These are phyloP conservation scores for Rhynchophorus ferrugineus DNA, from an alignment of 1,140 invertebrate species.

Conservation along the genomic window DNA sequence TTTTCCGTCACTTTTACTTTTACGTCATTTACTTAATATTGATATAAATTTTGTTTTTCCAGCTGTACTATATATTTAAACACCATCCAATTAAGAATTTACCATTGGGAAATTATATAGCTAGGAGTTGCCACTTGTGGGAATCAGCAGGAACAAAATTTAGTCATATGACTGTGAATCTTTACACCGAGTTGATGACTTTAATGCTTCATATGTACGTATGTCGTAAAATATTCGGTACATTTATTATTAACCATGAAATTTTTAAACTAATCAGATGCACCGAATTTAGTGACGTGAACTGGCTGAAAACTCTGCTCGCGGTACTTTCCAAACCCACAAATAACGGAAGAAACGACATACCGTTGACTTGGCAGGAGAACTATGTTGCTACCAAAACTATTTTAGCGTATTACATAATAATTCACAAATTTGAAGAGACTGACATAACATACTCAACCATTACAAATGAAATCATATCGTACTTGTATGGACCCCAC, in stretches of 20 bases:
- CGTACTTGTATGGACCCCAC: slow-evolving; percentile 18
- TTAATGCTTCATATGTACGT: slow-evolving; percentile 22
- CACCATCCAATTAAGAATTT: slow-evolving; percentile 15
- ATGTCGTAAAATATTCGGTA: background rate
- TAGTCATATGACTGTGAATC: slow-evolving; percentile 25
- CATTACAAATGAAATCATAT: slow-evolving; percentile 21
- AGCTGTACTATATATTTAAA: slow-evolving; percentile 25
- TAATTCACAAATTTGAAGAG: slow-evolving; percentile 25
- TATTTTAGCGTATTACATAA: slow-evolving; percentile 19
- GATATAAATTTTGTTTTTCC: no score
- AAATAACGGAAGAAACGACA: slow-evolving; percentile 9
- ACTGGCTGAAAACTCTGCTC: slow-evolving; percentile 21
- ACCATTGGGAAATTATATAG: slow-evolving; percentile 21
- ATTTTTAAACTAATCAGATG: no score
- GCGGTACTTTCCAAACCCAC: slow-evolving; percentile 17
- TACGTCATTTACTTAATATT: no score
- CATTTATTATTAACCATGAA: background rate
- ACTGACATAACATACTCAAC: slow-evolving; percentile 22
- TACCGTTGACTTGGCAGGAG: slow-evolving; percentile 15
- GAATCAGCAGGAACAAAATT: slow-evolving; percentile 19
- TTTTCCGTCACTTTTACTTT: no score
- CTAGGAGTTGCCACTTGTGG: slow-evolving; percentile 22
- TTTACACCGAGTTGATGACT: slow-evolving; percentile 28
- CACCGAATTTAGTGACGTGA: slow-evolving; percentile 18
- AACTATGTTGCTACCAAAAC: slow-evolving; percentile 18